phyloP scores from a whole-genome alignment of 2,113 vertebrate species.

The Ellobius talpinus region DNA sequence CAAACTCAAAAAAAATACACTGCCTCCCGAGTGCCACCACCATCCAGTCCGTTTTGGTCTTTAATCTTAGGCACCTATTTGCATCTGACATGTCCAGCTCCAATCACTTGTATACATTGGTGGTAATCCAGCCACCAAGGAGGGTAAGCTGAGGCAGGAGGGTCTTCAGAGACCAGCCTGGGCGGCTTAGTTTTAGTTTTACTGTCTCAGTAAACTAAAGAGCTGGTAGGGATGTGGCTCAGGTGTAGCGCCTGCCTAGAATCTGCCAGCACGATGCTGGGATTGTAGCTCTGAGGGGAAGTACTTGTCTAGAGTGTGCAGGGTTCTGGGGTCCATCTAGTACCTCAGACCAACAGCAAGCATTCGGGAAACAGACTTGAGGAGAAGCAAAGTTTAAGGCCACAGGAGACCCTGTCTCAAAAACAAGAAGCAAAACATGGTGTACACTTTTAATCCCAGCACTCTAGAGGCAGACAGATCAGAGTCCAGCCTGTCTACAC shows the following conservation, averaged over 20 bases:
- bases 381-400: background rate
- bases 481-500: background rate
- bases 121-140: background rate
- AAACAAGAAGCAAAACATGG: background rate
- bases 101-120: background rate
- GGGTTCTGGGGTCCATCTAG: background rate
- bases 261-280: fast-evolving
- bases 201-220: background rate
- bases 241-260: background rate
- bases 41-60: background rate
- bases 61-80: background rate
- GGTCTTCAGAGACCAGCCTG: background rate
- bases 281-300: background rate
- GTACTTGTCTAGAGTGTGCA: background rate
- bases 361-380: background rate
- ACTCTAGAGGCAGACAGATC: background rate
- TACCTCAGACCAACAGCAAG: background rate
- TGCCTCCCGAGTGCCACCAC: background rate
- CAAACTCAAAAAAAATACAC: background rate
- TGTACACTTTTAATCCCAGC: background rate
- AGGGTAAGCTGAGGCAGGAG: background rate
- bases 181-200: no score
- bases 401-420: background rate
- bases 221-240: background rate
- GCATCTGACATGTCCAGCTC: background rate